Conservation (phyloP, 1,140 invertebrate genomes). For the Danaus plexippus region DNA sequence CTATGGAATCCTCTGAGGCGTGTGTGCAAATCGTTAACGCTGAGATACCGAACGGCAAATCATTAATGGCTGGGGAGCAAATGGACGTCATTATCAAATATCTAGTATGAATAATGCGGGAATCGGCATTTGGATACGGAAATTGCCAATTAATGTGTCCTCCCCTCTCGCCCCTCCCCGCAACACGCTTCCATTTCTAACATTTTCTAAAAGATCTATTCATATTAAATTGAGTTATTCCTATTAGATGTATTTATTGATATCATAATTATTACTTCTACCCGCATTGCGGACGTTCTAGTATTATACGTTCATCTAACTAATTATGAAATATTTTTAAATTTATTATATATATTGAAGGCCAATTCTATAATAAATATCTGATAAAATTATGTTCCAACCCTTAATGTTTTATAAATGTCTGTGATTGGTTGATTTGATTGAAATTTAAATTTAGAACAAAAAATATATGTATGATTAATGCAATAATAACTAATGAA, state of each 20-base stretch:
- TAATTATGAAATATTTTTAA: too few relatives aligned
- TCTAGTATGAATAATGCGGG: constrained; percentile 18
- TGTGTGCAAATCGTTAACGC: too few relatives aligned
- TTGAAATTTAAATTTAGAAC: too few relatives aligned
- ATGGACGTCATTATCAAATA: constrained; percentile 24
- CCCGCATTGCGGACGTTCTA: constrained; percentile 13
- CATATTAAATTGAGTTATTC: constrained; percentile 2
- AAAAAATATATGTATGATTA: too few relatives aligned
- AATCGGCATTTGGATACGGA: constrained; percentile 24
- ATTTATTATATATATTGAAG: too few relatives aligned
- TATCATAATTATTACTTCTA: constrained; percentile 13
- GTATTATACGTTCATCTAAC: too few relatives aligned
- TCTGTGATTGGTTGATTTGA: too few relatives aligned
- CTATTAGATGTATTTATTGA: constrained; percentile 21
- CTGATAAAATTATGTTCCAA: too few relatives aligned
- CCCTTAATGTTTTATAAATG: too few relatives aligned
- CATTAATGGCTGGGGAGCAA: constrained; percentile 7
- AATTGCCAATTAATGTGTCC: constrained; percentile 29
- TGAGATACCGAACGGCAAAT: neutral
- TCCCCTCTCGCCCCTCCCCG: constrained; percentile 8
- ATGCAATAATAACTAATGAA: neutral
- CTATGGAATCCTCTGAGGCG: too few relatives aligned
- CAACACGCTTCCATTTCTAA: constrained; percentile 1
- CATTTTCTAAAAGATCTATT: constrained; percentile 24
- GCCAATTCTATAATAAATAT: too few relatives aligned